Evolutionary conservation across 2,888 invertebrate species (phyloP), one percentile per base, ranked within the genome.

Genomic region (Argyresthia albistria): DNA sequence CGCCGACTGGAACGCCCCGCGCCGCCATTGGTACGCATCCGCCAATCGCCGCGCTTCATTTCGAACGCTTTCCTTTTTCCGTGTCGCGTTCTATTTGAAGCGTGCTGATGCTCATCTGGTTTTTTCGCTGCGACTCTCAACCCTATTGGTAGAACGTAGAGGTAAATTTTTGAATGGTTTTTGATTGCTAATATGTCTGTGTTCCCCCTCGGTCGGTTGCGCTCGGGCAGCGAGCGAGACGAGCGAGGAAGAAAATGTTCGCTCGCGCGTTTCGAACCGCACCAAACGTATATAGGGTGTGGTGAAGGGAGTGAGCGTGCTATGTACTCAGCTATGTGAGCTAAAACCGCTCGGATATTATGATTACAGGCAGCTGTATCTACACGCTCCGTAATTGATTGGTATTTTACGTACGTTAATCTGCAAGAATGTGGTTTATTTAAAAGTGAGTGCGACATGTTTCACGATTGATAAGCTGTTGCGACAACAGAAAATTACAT

Each of bases 31-130:
- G 82, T 62, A 75, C 76, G 74, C 72, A 58, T 66, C 79, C 64
- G 63, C 86, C 84, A 86, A 86, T 86, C 83, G 76, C 78, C 58
- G 76, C 81, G 84, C 84, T 81, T 78, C 81, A 83, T 82, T 83
- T 81, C 80, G 65, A 73, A 73, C 76, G 78, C 76, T 77, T 77
- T 81, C 79, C 76, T 80, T 83, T 82, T 83, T 78, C 83, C 80
- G 72, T 80, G 78, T 78, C 76, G 77, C 76, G 76, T 81, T 80
- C 77, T 80, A 86, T 84, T 80, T 78, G 83, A 83, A 82, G 84
- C 82, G 79, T 78, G 76, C 63, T 75, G 79, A 81, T 75, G 78
- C 77, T 73, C 25, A 25, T 25, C 25, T 25, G 25, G 6, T 25
- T 25, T 25, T 25, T 25, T 25, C 25, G 25, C 25, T 25, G 25